Evolutionary conservation across 2,113 vertebrate species (phyloP), one percentile per base, ranked within the genome.

Genomic region (Antennarius striatus): DNA sequence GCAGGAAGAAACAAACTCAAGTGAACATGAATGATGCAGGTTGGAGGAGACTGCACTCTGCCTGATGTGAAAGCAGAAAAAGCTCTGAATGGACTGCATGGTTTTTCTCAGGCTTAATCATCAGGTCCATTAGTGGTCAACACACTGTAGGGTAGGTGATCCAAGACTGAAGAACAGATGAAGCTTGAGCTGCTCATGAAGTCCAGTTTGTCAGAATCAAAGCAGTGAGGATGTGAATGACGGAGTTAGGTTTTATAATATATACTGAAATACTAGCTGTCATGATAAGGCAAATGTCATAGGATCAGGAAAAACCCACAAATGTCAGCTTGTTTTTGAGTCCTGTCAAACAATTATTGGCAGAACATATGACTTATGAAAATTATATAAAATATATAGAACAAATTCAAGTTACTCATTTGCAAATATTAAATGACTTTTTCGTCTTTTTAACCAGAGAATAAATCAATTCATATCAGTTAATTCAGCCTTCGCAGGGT

Each of bases 31-130:
- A 22, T 47, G 63, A 16, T 29, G n/a, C 32, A 81, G 58, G 61
- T 68, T 74, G 49, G 63, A 22, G 61, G 49, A 62, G 53, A 50
- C 42, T 14, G 58, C 39, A 22, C 43, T 56, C 62, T 22, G 55
- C 52, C 65, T 73, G 64, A 77, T 80, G 50, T 60, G 40, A 55
- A 36, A 10, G 39, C 10, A 17, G 32, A 53, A 7, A 71, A 75
- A 36, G 30, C 51, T 59, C 22, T 73, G 3, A 40, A 10, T 54
- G 6, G 15, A 53, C 53, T 50, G 58, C 56, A 52, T 53, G 52
- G 29, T 64, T 55, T 28, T 50, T 14, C 46, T 54, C 63, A 12
- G 52, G 29, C 5, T 28, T 47, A n/a, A 53, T 55, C 22, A 32
- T 69, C 56, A 54, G n/a, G 36, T 6, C 40, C 64, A 55, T n/a